Percentiles rank a stretch among this genome's conserved stretches.
phyloP scores from a whole-genome alignment of 2,888 invertebrate genomes.

The Lymantria monacha region DNA sequence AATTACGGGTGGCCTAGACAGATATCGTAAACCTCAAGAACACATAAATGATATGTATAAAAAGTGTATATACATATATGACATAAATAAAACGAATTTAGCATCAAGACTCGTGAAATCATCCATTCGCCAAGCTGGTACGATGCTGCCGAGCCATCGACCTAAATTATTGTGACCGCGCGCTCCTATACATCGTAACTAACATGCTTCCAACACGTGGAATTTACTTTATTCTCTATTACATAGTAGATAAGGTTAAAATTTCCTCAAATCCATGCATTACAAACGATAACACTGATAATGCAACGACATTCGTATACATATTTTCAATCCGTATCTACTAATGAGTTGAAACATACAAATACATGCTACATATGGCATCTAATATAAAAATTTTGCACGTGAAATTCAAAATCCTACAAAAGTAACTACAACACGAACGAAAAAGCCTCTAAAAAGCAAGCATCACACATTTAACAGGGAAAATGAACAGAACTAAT shows the following conservation, averaged over 20 bases:
- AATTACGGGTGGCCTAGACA: too few relatives aligned
- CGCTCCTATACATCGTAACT: slow-evolving; percentile 29
- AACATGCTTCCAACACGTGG: slow-evolving; percentile 17
- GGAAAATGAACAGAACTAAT: too few relatives aligned
- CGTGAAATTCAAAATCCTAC: too few relatives aligned
- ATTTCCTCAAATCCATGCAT: slow-evolving; percentile 2
- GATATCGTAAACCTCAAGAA: too few relatives aligned
- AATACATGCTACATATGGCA: too few relatives aligned
- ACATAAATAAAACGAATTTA: slow-evolving; percentile 1
- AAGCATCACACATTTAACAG: too few relatives aligned
- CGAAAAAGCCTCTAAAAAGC: too few relatives aligned
- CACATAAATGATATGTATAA: too few relatives aligned
- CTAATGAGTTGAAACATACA: too few relatives aligned
- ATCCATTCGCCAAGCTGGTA: slow-evolving; percentile 15
- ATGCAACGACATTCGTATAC: slow-evolving; percentile 7
- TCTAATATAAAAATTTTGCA: too few relatives aligned
- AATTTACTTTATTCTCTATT: slow-evolving; percentile 14
- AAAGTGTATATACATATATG: too few relatives aligned
- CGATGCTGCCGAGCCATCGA: slow-evolving; percentile 31
- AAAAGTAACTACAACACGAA: too few relatives aligned
- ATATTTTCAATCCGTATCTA: slow-evolving; percentile 1
- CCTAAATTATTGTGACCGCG: slow-evolving; percentile 42
- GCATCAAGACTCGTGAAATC: slow-evolving; percentile 19
- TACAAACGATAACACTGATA: slow-evolving; percentile 18
- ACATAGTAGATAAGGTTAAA: slow-evolving; percentile 6